These are phyloP conservation scores for Pasiphila rectangulata DNA, from an alignment of 2,888 invertebrate species.

Conservation along the genomic window DNA sequence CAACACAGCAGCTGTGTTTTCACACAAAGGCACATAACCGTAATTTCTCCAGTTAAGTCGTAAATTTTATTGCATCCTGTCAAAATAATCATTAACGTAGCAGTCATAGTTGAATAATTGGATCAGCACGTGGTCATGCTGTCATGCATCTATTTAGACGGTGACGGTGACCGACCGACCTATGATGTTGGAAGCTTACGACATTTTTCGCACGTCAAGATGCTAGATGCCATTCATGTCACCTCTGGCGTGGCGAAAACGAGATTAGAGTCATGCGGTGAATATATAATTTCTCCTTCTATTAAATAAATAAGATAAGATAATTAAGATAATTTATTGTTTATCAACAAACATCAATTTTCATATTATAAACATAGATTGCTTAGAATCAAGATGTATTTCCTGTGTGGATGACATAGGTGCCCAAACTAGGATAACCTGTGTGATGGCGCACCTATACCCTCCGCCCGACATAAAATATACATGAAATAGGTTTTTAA, in stretches of 20 bases:
- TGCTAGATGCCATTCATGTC: background rate
- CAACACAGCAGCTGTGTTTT: constrained; percentile 2
- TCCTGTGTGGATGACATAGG: too few species aligned
- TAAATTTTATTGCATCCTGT: constrained; percentile 32
- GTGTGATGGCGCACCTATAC: too few species aligned
- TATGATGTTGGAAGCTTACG: constrained; percentile 20
- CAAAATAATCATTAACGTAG: constrained; percentile 16
- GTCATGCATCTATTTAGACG: constrained; percentile 37
- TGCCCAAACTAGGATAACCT: too few species aligned
- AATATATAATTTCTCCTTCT: too few species aligned
- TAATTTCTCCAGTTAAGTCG: constrained; percentile 16
- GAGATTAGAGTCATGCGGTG: background rate
- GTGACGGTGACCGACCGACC: constrained; percentile 32
- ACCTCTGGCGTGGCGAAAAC: background rate
- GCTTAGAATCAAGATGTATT: too few species aligned
- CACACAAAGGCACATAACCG: constrained; percentile 8
- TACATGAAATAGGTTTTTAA: too few species aligned
- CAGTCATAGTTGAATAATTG: constrained; percentile 39
- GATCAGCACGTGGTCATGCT: constrained; percentile 33
- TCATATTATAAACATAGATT: too few species aligned
- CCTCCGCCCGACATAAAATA: too few species aligned
- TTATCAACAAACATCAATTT: too few species aligned
- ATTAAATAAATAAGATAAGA: too few species aligned
- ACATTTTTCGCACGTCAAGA: constrained; percentile 1
- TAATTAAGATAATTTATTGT: too few species aligned